These are phyloP conservation scores for Ictidomys tridecemlineatus DNA, from an alignment of 2,113 vertebrate genomes.

Conservation along the genomic window DNA sequence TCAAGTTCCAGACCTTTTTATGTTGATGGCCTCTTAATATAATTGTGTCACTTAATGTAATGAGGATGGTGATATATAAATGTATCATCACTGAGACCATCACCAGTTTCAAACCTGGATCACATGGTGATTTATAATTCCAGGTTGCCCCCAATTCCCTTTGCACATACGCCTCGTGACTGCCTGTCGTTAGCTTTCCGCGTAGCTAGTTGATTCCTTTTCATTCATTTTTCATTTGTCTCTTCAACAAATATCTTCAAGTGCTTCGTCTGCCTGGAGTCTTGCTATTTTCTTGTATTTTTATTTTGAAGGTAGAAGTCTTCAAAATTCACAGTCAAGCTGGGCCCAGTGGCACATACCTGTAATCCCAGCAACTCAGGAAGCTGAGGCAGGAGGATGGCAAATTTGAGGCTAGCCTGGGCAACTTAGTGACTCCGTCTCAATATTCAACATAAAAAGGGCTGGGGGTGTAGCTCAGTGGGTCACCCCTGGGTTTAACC, in stretches of 20 bases:
- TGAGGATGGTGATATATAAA: not conserved
- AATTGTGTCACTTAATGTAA: conserved; percentile 66
- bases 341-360: too few relatives aligned
- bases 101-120: not conserved
- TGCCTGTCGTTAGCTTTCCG: not conserved
- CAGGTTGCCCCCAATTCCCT: conserved; percentile 29
- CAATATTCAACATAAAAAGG: too few relatives aligned
- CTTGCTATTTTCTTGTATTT: conserved; percentile 8
- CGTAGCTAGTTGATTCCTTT: not conserved
- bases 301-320: conserved; percentile 33
- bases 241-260: not conserved
- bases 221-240: not conserved
- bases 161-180: not conserved
- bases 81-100: conserved; percentile 17
- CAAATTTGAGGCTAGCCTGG: too few relatives aligned
- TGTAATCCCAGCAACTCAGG: too few relatives aligned
- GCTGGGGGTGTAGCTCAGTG: too few relatives aligned
- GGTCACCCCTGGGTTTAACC: too few relatives aligned
- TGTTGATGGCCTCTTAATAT: conserved; percentile 51
- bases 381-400: too few relatives aligned
- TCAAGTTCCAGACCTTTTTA: conserved; percentile 59
- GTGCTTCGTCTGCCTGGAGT: not conserved
- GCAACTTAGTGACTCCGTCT: too few relatives aligned
- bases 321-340: not conserved
- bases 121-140: conserved; percentile 27